These are phyloP conservation scores for Anarsia innoxiella DNA, from an alignment of 2,888 invertebrate genomes.

Conservation along the genomic window DNA sequence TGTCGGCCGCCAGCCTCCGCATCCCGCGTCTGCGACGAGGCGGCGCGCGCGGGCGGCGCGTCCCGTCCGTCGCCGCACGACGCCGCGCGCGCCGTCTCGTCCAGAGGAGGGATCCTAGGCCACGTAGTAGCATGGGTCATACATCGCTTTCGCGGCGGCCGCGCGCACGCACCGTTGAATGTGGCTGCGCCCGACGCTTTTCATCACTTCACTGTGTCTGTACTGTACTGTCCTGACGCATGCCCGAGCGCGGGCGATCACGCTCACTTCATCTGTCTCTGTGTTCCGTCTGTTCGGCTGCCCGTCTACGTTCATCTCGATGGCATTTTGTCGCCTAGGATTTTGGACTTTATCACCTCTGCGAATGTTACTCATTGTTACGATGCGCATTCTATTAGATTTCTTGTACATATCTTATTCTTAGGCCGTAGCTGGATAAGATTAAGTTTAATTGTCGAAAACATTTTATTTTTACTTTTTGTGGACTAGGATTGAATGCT, in stretches of 20 bases:
- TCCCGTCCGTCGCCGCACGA: not conserved
- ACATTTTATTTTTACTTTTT: slow-evolving; percentile 35
- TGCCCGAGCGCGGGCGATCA: slow-evolving; percentile 72
- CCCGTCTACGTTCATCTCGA: slow-evolving; percentile 67
- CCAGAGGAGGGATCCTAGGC: slow-evolving; percentile 35
- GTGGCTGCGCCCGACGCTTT: slow-evolving; percentile 75
- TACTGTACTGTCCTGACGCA: slow-evolving; percentile 73
- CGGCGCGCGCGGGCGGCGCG: slow-evolving; percentile 14
- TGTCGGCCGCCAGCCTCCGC: slow-evolving; percentile 54
- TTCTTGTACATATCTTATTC: slow-evolving; percentile 61
- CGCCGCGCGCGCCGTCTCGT: slow-evolving; percentile 21
- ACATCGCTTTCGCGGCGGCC: slow-evolving; percentile 73
- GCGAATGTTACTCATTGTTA: slow-evolving; percentile 69
- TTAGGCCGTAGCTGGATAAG: slow-evolving; percentile 54
- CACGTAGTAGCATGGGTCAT: slow-evolving; percentile 73
- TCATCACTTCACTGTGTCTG: slow-evolving; percentile 75
- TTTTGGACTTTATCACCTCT: slow-evolving; percentile 63
- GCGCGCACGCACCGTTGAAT: slow-evolving; percentile 72
- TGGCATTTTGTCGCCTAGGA: slow-evolving; percentile 65
- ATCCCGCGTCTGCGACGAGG: slow-evolving; percentile 23
- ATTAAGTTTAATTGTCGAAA: slow-evolving; percentile 34
- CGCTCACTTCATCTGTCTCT: slow-evolving; percentile 74
- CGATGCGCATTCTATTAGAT: slow-evolving; percentile 70
- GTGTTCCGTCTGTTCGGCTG: slow-evolving; percentile 69
- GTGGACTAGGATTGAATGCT: slow-evolving; percentile 35